Evolutionary conservation across 2,888 invertebrate species (phyloP).

Genomic region (Pachliopta kotzebuea): DNA sequence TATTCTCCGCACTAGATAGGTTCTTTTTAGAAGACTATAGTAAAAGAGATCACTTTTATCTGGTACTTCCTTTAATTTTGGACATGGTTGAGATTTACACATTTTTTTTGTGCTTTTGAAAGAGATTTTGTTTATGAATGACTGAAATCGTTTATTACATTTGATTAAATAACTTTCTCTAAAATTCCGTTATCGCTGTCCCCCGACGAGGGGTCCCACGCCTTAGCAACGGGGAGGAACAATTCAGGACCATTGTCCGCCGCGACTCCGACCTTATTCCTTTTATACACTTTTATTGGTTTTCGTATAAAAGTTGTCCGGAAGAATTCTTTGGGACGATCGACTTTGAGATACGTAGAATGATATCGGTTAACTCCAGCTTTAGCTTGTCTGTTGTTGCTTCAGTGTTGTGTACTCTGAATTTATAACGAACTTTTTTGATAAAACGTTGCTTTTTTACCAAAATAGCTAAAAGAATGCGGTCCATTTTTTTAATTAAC

Average conservation of each 20-base stretch:
- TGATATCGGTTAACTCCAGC: conserved; percentile 32
- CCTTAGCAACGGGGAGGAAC: conserved; percentile 12
- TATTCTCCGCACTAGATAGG: no score
- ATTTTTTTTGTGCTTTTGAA: no score
- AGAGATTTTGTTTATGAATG: no score
- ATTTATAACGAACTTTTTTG: conserved; percentile 6
- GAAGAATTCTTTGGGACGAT: conserved; percentile 34
- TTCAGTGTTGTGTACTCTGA: conserved; percentile 9
- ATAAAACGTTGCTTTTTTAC: no score
- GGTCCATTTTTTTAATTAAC: no score
- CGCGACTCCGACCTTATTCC: conserved; percentile 31
- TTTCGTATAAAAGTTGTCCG: conserved; percentile 34
- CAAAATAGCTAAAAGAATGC: no score
- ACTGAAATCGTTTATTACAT: no score
- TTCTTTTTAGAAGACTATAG: no score
- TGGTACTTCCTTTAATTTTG: no score
- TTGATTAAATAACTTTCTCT: conserved; percentile 7
- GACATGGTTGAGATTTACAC: no score
- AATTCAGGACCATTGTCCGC: conserved; percentile 22
- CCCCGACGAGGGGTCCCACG: background rate
- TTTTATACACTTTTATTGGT: conserved; percentile 37
- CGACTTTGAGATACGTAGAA: conserved; percentile 33
- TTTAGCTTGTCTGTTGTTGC: conserved; percentile 19
- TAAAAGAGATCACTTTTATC: no score
- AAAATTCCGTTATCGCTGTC: conserved; percentile 18